Evolutionary conservation across 2,888 invertebrate genomes (phyloP).

Genomic region (Acrobasis repandana): DNA sequence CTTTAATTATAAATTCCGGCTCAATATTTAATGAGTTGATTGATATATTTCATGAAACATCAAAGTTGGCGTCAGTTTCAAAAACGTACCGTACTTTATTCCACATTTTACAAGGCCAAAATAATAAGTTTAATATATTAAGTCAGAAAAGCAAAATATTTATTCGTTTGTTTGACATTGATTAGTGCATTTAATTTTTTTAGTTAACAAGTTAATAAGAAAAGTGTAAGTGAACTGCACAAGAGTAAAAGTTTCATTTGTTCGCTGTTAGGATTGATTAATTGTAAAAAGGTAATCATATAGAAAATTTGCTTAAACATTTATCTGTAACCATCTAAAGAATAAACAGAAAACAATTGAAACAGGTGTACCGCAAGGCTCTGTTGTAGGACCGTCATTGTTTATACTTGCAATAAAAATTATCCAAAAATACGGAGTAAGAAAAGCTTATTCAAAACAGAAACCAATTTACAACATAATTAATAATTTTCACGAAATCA

Average conservation of each 20-base stretch:
- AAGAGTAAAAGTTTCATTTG: too few species aligned
- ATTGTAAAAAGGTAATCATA: too few species aligned
- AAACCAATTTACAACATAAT: too few species aligned
- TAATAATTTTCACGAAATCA: background rate
- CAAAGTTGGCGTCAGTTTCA: background rate
- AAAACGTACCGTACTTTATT: background rate
- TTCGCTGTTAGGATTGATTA: too few species aligned
- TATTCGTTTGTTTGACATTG: slow-evolving; percentile 1
- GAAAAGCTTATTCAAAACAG: too few species aligned
- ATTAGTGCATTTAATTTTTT: background rate
- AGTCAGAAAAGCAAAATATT: background rate
- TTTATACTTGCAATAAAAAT: background rate
- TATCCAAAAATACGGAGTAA: too few species aligned
- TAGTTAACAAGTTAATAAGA: background rate
- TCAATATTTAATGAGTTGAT: background rate
- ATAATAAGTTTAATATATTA: background rate
- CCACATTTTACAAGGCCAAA: background rate
- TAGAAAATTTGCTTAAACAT: too few species aligned
- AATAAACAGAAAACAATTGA: background rate
- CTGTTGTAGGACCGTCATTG: background rate
- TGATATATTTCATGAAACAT: slow-evolving; percentile 1
- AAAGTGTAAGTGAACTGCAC: too few species aligned
- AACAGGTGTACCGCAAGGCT: background rate
- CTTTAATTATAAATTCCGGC: background rate
- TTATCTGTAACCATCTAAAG: background rate